Conservation (phyloP, 2,113 vertebrate genomes). For the Zapus hudsonius region DNA sequence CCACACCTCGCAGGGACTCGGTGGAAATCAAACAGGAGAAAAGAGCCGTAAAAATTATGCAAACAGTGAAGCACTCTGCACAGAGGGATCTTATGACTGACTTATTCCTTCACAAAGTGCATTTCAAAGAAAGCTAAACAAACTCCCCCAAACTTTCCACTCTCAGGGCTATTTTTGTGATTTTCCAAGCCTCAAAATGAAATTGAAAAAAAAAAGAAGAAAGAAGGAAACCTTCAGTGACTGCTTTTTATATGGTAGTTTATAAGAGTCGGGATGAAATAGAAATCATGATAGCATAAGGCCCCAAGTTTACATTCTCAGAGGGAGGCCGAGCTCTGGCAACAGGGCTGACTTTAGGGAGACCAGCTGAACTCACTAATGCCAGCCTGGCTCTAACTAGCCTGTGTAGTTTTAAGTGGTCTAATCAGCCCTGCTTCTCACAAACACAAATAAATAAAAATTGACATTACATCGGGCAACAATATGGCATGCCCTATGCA, state of each 20-base stretch:
- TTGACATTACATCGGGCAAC: slow-evolving; percentile 59
- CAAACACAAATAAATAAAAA: slow-evolving; percentile 80
- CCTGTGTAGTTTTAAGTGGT: slow-evolving; percentile 74
- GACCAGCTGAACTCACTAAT: slow-evolving; percentile 77
- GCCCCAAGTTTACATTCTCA: slow-evolving; percentile 75
- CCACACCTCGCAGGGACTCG: not conserved
- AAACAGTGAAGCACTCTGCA: not conserved
- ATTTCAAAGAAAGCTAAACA: slow-evolving; percentile 78
- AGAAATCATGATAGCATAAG: slow-evolving; percentile 70
- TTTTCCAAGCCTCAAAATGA: slow-evolving; percentile 76
- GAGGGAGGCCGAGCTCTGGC: slow-evolving; percentile 59
- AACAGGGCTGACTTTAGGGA: slow-evolving; percentile 34
- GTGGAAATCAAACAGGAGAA: not conserved
- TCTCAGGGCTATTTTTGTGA: slow-evolving; percentile 80
- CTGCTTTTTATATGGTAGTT: slow-evolving; percentile 81
- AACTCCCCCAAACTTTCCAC: slow-evolving; percentile 79
- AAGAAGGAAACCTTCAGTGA: slow-evolving; percentile 33
- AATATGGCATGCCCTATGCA: slow-evolving; percentile 50
- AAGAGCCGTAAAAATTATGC: not conserved
- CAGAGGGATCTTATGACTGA: slow-evolving; percentile 46
- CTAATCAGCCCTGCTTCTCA: slow-evolving; percentile 62
- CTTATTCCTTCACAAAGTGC: slow-evolving; percentile 63
- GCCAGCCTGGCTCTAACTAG: slow-evolving; percentile 59
- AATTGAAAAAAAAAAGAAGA: slow-evolving; percentile 67
- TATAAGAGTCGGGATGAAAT: slow-evolving; percentile 76